These are phyloP conservation scores for Pardalotus punctatus DNA, from an alignment of 2,113 vertebrate species.

Conservation along the genomic window DNA sequence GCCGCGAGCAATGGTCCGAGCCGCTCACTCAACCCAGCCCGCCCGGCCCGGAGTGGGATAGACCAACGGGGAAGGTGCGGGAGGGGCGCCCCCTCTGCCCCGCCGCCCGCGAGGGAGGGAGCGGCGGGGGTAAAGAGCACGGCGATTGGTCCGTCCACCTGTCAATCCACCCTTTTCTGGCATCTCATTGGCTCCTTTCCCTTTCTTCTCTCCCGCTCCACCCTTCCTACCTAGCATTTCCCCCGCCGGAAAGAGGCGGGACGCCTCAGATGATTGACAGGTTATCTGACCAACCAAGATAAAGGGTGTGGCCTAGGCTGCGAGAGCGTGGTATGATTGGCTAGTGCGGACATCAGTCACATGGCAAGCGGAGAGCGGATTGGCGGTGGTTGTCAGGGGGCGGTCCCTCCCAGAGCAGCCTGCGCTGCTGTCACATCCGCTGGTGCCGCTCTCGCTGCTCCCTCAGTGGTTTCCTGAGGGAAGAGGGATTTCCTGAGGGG, in stretches of 20 bases:
- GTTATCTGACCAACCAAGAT: accelerated
- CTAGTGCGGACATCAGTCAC: accelerated
- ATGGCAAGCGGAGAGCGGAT: background rate
- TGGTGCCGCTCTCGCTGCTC: background rate
- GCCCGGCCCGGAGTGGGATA: constrained; percentile 48
- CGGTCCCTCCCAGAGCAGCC: background rate
- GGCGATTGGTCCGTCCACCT: accelerated
- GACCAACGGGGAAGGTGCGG: constrained; percentile 47
- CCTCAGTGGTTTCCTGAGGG: constrained; percentile 37
- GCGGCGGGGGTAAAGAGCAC: background rate
- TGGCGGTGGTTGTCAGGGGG: background rate
- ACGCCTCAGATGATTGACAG: background rate
- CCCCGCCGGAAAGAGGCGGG: constrained; percentile 11
- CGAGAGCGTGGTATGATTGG: accelerated
- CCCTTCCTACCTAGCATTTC: background rate
- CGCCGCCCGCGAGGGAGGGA: background rate
- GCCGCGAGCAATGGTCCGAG: constrained; percentile 29
- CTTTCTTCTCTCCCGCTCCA: background rate
- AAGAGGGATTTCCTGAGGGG: background rate
- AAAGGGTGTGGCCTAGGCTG: accelerated
- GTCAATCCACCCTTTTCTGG: background rate
- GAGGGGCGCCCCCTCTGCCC: constrained; percentile 1
- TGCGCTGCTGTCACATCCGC: constrained; percentile 65
- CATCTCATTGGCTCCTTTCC: background rate
- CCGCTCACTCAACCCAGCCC: constrained; percentile 47